phyloP scores from a whole-genome alignment of 2,888 invertebrate species.

The Biston betularia region DNA sequence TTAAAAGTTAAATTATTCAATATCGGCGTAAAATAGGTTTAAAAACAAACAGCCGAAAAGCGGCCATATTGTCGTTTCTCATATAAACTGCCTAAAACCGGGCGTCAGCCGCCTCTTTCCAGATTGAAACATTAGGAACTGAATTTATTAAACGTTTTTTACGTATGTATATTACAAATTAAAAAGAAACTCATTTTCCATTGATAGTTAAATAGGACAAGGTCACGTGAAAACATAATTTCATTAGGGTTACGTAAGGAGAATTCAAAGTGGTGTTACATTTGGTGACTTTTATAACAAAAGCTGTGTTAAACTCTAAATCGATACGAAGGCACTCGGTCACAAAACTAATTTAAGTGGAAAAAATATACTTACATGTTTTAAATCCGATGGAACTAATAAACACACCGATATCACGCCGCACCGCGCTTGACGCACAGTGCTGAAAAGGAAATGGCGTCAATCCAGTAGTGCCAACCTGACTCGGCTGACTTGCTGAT shows the following conservation, averaged over 20 bases:
- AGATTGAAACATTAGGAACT: not conserved
- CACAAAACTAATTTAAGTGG: not conserved
- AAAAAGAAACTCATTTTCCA: not conserved
- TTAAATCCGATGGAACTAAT: constrained; percentile 74
- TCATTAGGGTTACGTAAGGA: constrained; percentile 82
- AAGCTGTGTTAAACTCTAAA: not conserved
- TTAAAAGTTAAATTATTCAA: not conserved
- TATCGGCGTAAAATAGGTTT: not conserved
- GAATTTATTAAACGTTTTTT: not conserved
- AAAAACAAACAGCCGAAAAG: constrained; percentile 3
- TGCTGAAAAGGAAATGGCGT: constrained; percentile 74
- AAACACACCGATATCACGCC: constrained; percentile 76
- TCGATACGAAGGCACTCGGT: not conserved
- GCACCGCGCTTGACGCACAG: constrained; percentile 81
- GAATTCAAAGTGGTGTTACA: constrained; percentile 44
- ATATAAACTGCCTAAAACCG: constrained; percentile 44
- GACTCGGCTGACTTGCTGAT: no score
- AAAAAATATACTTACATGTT: constrained; percentile 74
- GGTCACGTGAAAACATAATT: constrained; percentile 83
- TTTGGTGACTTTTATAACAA: not conserved
- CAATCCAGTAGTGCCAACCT: not conserved
- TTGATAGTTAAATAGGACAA: constrained; percentile 63
- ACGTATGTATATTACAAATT: not conserved
- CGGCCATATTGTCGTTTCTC: constrained; percentile 12
- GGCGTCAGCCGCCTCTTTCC: not conserved